Evolutionary conservation across 2,797 vertebrate species (phyloP).

Genomic region (Poeciliopsis gracilis): DNA sequence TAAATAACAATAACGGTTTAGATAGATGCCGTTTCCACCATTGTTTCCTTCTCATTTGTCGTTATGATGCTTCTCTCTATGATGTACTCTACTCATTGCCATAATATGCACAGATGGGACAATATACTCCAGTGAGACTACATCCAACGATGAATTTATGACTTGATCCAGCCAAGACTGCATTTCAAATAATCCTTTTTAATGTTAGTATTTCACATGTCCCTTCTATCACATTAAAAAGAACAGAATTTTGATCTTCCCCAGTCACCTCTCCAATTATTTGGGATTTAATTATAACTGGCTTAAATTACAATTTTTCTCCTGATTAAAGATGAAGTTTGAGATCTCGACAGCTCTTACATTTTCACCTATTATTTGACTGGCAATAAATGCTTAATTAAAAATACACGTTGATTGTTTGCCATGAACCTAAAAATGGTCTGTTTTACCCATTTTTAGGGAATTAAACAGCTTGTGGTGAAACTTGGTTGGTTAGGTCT

Average conservation of each 20-base stretch:
- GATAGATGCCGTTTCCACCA: neutral
- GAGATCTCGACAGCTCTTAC: slow-evolving; percentile 21
- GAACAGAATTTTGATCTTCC: neutral
- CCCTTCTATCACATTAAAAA: neutral
- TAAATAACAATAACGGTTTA: neutral
- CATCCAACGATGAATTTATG: neutral
- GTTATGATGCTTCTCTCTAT: neutral
- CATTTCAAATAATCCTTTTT: neutral
- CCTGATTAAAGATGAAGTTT: slow-evolving; percentile 31
- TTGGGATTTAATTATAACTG: neutral
- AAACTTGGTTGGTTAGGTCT: slow-evolving; percentile 25
- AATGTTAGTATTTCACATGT: neutral
- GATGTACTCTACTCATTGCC: neutral
- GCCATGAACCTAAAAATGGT: neutral
- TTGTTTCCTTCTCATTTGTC: neutral
- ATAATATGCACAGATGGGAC: slow-evolving; percentile 6
- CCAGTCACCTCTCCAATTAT: neutral
- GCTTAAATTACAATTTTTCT: neutral
- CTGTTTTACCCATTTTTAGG: neutral
- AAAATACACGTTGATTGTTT: neutral
- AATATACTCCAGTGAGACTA: neutral
- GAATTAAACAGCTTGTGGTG: neutral
- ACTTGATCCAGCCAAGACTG: neutral
- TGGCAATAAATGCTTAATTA: slow-evolving; percentile 2
- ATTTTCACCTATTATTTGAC: slow-evolving; percentile 6